Base-by-base conservation (phyloP, 2,797 vertebrate species). In the Luscinia megarhynchos region DNA sequence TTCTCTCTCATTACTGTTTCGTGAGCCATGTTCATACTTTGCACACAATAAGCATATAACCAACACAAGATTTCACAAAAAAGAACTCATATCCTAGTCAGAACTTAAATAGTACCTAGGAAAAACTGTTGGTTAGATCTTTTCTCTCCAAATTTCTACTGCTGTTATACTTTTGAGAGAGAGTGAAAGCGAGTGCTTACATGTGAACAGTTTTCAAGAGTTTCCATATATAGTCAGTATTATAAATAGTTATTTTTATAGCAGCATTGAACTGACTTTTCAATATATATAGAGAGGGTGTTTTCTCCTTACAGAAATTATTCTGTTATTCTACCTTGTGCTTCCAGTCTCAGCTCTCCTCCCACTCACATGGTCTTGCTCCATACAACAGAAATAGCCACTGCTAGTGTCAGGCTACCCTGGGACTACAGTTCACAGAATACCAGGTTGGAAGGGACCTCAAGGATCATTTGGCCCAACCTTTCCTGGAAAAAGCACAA, bases 201-300 rank as follows among this genome's bases (percentile, higher is more conserved):
- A 90, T 23, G 43, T 11, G 68, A 95, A 84, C 64, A 23, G 69
- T 69, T 94, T 68, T 94, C 84, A 66, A 95, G 90, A 69, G 90
- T 55, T 89, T 87, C 92, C 93, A 91, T 95, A 95, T 78, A 92
- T 94, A 95, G 94, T 57, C 79, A 95, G 89, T 43, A 89, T 93
- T 92, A 93, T 84, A 93, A 91, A 82, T 51, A 93, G 69, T 76
- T 85, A 78, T 85, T 94, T 90, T 90, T 85, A 67, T 59, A 88
- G 45, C 82, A 89, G 78, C 64, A 82, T 38, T 62, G 78, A 96
- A 86, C 41, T 76, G 66, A 23, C 29, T 97, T 92, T 87, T 89
- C 11, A 8, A 89, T 61, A 87, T 38, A 84, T 10, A 89, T 0
- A 66, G 36, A 87, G 50, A 68, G 46, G 53, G 66, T 72, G 91